phyloP scores from a whole-genome alignment of 2,113 vertebrate genomes.

The Hyla sarda region DNA sequence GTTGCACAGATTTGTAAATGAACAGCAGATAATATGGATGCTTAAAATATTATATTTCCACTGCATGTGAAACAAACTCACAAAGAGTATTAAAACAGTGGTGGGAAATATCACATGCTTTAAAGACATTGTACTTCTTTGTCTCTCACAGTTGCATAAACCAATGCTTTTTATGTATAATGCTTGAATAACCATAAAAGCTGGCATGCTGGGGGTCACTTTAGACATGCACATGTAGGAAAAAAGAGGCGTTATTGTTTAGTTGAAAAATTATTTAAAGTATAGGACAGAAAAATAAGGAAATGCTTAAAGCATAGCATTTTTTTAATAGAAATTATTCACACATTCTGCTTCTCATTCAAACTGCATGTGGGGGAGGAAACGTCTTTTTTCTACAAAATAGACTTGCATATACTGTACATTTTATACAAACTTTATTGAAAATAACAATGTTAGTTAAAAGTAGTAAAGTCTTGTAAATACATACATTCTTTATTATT shows the following conservation, averaged over 20 bases:
- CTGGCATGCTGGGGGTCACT: conserved; percentile 50
- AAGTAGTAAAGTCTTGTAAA: not conserved
- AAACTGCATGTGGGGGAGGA: not conserved
- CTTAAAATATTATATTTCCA: conserved; percentile 32
- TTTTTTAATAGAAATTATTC: conserved; percentile 44
- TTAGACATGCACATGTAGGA: conserved; percentile 44
- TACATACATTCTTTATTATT: no score
- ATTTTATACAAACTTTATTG: no score
- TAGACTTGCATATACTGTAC: not conserved
- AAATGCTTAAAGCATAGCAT: conserved; percentile 28
- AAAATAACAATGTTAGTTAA: not conserved
- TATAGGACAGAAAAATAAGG: conserved; percentile 25
- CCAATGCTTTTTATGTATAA: conserved; percentile 35
- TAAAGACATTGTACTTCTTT: conserved; percentile 46
- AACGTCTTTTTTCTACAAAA: not conserved
- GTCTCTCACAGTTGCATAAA: conserved; percentile 31
- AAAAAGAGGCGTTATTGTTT: conserved; percentile 35
- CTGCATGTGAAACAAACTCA: conserved; percentile 35
- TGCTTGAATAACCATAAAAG: conserved; percentile 51
- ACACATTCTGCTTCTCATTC: conserved; percentile 12
- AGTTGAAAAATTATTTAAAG: conserved; percentile 7
- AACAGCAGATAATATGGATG: conserved; percentile 42
- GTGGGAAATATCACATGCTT: conserved; percentile 41
- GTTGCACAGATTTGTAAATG: not conserved
- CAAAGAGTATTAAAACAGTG: conserved; percentile 10